Percentiles rank a stretch among this genome's conserved stretches.
Conservation (phyloP, 2,113 vertebrate species). For the Crotalus helleri region DNA sequence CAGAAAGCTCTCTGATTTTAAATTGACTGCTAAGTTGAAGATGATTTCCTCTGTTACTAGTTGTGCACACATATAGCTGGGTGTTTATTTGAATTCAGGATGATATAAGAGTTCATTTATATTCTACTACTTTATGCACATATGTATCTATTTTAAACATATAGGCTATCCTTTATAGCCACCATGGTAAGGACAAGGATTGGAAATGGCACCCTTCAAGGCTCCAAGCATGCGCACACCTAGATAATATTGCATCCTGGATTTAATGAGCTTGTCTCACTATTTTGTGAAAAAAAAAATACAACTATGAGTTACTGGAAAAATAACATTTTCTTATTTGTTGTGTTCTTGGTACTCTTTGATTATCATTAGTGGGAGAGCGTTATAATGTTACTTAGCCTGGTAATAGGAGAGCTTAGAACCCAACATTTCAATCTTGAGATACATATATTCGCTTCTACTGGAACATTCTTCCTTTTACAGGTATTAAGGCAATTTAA, state of each 20-base stretch:
- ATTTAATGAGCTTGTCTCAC: neutral
- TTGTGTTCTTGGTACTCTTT: neutral
- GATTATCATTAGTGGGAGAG: neutral
- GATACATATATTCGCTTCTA: neutral
- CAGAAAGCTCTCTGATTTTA: neutral
- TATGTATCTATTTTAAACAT: neutral
- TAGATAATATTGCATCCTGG: neutral
- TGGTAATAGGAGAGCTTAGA: neutral
- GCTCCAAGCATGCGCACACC: neutral
- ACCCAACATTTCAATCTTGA: neutral
- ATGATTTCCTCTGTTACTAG: neutral
- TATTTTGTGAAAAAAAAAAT: neutral
- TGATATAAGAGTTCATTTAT: neutral
- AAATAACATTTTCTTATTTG: neutral
- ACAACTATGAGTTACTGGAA: neutral
- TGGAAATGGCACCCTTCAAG: neutral
- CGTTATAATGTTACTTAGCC: neutral
- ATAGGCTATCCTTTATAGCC: neutral
- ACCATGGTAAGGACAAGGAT: neutral
- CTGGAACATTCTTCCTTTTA: neutral
- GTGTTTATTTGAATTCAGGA: neutral
- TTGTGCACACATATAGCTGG: neutral
- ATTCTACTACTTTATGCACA: neutral
- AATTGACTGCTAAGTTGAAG: neutral
- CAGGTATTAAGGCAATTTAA: neutral